Conservation (phyloP, 2,888 invertebrate genomes). For the Chironomus tentans region DNA sequence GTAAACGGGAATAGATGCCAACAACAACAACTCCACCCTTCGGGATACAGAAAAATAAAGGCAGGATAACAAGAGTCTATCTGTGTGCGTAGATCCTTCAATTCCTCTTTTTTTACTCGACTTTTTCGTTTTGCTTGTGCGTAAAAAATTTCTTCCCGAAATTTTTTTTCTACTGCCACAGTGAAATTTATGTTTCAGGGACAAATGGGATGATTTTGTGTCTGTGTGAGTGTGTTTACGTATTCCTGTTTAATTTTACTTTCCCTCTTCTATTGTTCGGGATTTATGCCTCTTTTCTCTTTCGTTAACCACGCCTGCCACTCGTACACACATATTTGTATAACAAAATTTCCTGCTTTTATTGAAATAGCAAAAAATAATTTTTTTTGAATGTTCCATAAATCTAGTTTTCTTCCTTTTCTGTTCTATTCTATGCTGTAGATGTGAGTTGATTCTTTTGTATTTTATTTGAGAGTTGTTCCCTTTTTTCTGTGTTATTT, state of each 20-base stretch:
- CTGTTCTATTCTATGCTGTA: no score
- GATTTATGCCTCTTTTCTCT: not conserved
- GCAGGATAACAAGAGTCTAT: not conserved
- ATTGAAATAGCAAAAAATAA: not conserved
- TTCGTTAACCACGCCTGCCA: constrained; percentile 19
- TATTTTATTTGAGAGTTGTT: no score
- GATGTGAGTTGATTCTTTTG: no score
- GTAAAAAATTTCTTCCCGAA: not conserved
- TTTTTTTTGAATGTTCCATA: constrained; percentile 7
- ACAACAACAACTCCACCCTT: constrained; percentile 10
- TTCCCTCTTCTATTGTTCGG: not conserved
- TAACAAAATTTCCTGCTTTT: not conserved
- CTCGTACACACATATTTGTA: not conserved
- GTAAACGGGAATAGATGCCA: not conserved
- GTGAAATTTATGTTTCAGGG: constrained; percentile 16
- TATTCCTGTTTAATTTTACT: not conserved
- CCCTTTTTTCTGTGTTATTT: no score
- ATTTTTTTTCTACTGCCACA: not conserved
- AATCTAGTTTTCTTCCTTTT: constrained; percentile 5
- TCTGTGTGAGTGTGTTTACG: not conserved
- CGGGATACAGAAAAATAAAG: not conserved
- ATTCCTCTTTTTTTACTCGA: not conserved
- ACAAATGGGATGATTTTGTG: not conserved
- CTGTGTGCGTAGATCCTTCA: not conserved
- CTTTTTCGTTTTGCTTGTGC: not conserved